These are phyloP conservation scores for Porites evermanni DNA, from an alignment of 92 coral and sea anemone genomes.

Conservation along the genomic window DNA sequence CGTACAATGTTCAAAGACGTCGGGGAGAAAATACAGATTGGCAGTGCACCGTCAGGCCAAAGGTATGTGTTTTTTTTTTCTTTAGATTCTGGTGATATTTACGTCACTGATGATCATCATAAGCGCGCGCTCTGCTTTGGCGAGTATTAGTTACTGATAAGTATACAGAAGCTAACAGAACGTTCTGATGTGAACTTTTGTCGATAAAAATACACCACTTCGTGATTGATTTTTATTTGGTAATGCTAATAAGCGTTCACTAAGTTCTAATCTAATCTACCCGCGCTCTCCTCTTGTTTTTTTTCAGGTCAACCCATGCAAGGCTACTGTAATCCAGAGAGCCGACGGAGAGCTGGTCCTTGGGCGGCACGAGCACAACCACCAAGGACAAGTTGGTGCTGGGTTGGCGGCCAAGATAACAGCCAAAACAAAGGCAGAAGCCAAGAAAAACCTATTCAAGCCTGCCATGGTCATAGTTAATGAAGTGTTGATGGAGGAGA, in stretches of 20 bases:
- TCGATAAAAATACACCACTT: background rate
- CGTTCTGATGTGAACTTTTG: background rate
- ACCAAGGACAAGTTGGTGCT: conserved; percentile 14
- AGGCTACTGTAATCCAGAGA: background rate
- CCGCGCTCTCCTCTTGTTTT: background rate
- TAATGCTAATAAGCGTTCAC: too few relatives aligned
- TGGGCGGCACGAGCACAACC: conserved; percentile 11
- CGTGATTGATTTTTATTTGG: too few relatives aligned
- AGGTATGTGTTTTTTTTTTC: conserved; percentile 24
- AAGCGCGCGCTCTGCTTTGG: too few relatives aligned
- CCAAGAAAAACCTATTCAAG: conserved; percentile 47
- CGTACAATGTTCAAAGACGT: conserved; percentile 24
- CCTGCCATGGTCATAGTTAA: conserved; percentile 52
- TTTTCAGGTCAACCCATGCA: background rate
- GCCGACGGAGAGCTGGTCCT: conserved; percentile 11
- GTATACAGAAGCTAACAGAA: too few relatives aligned
- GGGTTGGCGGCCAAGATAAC: conserved; percentile 14
- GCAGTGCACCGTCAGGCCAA: conserved; percentile 49
- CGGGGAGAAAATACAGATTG: conserved; percentile 34
- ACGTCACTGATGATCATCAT: too few relatives aligned
- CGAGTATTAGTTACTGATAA: too few relatives aligned
- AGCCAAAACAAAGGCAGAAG: conserved; percentile 31
- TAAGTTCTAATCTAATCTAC: conserved; percentile 14
- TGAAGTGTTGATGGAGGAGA: conserved; percentile 42
- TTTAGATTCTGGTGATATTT: background rate